Base-by-base conservation (phyloP, 2,797 vertebrate species). In the Ambastaia sidthimunki region DNA sequence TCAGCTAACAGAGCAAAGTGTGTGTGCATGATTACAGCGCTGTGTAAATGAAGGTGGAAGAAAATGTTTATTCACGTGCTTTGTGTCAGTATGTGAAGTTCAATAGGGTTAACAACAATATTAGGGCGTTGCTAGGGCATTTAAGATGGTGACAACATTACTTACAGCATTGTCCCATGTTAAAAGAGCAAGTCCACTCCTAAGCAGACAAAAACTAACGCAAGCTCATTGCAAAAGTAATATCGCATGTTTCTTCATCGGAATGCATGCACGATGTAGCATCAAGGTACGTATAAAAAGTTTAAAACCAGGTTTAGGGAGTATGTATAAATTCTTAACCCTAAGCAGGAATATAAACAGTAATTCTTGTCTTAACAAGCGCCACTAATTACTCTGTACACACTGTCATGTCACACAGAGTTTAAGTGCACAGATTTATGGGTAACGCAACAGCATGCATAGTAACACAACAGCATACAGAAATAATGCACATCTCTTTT, bases 401-500 rank as follows among this genome's bases (percentile, higher is more conserved):
- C 15, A 34, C 1, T 23, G 73, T 48, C 4, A 59, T 31, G 18
- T 59, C 21, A 11, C 31, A n/a, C 31, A 25, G 31, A 63, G 28
- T 28, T 16, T 70, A 31, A 47, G 19, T 31, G 37, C 18, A 70
- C 13, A 65, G 54, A 59, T 74, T 47, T 59, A 5, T 1, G 25
- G 28, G 72, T 54, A 62, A 80, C 12, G 65, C 54, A 54, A 70
- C 44, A 21, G 55, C 37, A 9, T 41, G 6, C 37, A 9, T 28
- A 28, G 65, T 44, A 62, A 80, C 12, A 55, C 54, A 54, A 70
- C 44, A 18, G 44, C 28, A 54, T 0, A 15, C 31, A 13, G 81
- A 85, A 60, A 87, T 21, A 34, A 65, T 21, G 13, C 16, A 28
- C 44, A 37, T 54, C 28, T 12, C n/a, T n/a, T 50, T 21, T 34